Percentiles rank a stretch among this genome's conserved stretches.
phyloP scores from a whole-genome alignment of 1,140 invertebrate species.

The Drosophila azteca region DNA sequence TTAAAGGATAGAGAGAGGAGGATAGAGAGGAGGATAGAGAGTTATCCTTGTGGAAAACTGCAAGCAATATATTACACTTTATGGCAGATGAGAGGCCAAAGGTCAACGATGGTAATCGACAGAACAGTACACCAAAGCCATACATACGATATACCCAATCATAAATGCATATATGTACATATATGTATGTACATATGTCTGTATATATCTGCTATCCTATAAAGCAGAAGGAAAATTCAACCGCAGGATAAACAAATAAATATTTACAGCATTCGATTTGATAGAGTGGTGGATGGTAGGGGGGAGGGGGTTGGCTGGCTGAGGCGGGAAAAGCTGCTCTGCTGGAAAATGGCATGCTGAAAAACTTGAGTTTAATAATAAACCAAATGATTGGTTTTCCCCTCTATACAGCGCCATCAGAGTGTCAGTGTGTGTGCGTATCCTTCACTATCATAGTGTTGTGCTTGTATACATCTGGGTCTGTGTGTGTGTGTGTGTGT shows the following conservation, averaged over 20 bases:
- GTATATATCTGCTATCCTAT: slow-evolving; percentile 15
- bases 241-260: slow-evolving; percentile 72
- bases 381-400: slow-evolving; percentile 49
- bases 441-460: slow-evolving; percentile 31
- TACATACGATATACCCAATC: slow-evolving; percentile 1
- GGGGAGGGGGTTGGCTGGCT: slow-evolving; percentile 1
- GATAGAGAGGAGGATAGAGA: too few relatives aligned
- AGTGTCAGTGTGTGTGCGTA: not conserved
- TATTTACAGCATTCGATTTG: slow-evolving; percentile 65
- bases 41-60: not conserved
- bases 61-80: slow-evolving; percentile 63
- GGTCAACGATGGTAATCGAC: slow-evolving; percentile 36
- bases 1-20: too few relatives aligned
- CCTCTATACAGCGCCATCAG: slow-evolving; percentile 12
- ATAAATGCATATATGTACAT: not conserved
- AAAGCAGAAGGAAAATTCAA: slow-evolving; percentile 56
- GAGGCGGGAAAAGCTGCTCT: slow-evolving; percentile 58
- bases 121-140: slow-evolving; percentile 37
- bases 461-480: slow-evolving; percentile 14
- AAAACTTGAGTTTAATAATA: slow-evolving; percentile 75
- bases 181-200: not conserved
- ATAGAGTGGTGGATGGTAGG: not conserved
- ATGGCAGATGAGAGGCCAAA: slow-evolving; percentile 38
- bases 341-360: slow-evolving; percentile 28
- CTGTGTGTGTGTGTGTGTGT: slow-evolving; percentile 28